phyloP scores from a whole-genome alignment of 2,888 invertebrate genomes.

The Agrotis clavis region DNA sequence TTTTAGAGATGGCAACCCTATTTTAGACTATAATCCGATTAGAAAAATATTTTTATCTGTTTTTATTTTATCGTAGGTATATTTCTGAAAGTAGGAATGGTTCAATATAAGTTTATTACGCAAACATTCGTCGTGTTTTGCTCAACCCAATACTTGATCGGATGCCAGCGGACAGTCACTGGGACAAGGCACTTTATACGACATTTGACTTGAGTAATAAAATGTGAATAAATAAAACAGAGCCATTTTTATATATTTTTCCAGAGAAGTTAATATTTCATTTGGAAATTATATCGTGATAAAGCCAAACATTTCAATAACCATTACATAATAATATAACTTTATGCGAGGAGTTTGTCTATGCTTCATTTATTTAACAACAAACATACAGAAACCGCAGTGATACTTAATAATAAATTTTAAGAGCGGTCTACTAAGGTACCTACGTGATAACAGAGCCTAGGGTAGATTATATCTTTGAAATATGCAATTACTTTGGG shows the following conservation, averaged over 20 bases:
- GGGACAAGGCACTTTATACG: conserved; percentile 49
- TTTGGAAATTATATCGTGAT: conserved; percentile 10
- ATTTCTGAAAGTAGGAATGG: conserved; percentile 21
- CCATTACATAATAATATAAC: not conserved
- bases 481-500: conserved; percentile 5
- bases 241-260: conserved; percentile 12
- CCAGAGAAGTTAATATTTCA: conserved; percentile 2
- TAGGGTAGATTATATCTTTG: not conserved
- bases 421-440: not conserved
- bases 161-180: conserved; percentile 63
- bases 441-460: not conserved
- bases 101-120: conserved; percentile 61
- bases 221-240: conserved; percentile 56
- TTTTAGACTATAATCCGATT: not conserved
- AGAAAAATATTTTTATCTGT: conserved; percentile 8
- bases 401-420: not conserved
- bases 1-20: too few species aligned
- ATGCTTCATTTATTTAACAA: not conserved
- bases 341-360: not conserved
- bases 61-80: conserved; percentile 35
- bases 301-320: not conserved
- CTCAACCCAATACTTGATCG: conserved; percentile 67
- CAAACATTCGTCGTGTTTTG: conserved; percentile 57
- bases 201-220: conserved; percentile 59
- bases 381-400: not conserved